Base-by-base conservation (phyloP, 2,797 vertebrate species). In the Loriculus beryllinus region DNA sequence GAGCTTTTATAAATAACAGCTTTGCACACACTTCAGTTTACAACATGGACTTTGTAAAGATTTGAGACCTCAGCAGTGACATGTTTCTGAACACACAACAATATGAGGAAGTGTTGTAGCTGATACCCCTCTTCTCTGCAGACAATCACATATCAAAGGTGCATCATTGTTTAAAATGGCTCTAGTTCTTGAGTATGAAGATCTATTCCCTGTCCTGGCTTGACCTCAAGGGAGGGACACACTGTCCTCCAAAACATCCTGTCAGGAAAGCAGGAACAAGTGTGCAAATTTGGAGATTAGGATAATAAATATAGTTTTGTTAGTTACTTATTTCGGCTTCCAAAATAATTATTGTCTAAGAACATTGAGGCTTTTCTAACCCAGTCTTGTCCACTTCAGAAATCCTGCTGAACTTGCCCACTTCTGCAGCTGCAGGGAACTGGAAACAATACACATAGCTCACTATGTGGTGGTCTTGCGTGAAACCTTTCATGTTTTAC, bases 191-290 rank as follows among this genome's bases (percentile, higher is more conserved):
- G 80, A 86, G 87, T 77, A 77, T 84, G 94, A 95, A 93, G 94
- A 96, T 91, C 84, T 87, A 45, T 37, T 95, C 80, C 82, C 25
- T 83, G 74, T 88, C 94, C 96, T 74, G 90, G 70, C 78, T 83
- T 86, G 85, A 96, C 92, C 92, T 86, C 75, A 82, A 75, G 88
- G 85, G 62, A 96, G 87, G 76, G 82, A 95, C 96, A 95, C 65
- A 37, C 69, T 91, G 94, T 94, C 93, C 88, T 95, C 71, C 93
- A 92, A 96, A 96, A 96, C 95, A 96, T 94, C 92, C 95, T 96
- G 93, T 83, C 92, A 96, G 94, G 93, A 96, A 96, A 93, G 88
- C 77, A 82, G 85, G n/a, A 82, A 91, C 79, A 88, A 94, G 74
- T 0, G 6, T 84, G 81, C 70, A 82, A 95, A 95, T 94, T 64